Percentiles rank a stretch among this genome's conserved stretches.
Conservation (phyloP, 2,797 vertebrate genomes). For the Alca torda region DNA sequence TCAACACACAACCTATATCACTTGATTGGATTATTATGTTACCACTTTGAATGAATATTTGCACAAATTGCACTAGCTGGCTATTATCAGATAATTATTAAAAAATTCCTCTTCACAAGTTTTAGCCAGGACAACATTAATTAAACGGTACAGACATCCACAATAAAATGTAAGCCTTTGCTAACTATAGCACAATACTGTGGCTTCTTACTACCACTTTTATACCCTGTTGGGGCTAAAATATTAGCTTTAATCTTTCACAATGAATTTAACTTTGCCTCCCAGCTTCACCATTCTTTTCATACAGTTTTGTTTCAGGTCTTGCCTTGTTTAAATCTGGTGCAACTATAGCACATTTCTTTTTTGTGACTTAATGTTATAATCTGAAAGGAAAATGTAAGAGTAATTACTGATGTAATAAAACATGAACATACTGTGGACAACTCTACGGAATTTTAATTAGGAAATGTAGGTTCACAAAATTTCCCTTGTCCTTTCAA, state of each 20-base stretch:
- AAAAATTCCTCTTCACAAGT: not conserved
- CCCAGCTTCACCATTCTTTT: not conserved
- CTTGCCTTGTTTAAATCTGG: constrained; percentile 23
- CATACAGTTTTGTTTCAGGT: constrained; percentile 5
- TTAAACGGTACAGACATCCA: not conserved
- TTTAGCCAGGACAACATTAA: constrained; percentile 26
- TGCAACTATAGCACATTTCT: not conserved
- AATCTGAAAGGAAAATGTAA: constrained; percentile 61
- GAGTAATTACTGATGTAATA: constrained; percentile 62
- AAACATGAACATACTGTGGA: constrained; percentile 18
- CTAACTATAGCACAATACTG: not conserved
- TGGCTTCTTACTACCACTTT: not conserved
- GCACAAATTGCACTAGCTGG: constrained; percentile 21
- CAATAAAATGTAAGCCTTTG: not conserved
- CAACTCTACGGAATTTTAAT: constrained; percentile 63
- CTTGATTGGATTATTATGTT: not conserved
- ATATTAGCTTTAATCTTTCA: not conserved
- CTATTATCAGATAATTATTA: constrained; percentile 5
- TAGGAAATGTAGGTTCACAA: constrained; percentile 27
- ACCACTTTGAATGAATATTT: constrained; percentile 36
- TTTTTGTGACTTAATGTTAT: constrained; percentile 26
- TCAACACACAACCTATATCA: not conserved
- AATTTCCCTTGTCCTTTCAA: constrained; percentile 47
- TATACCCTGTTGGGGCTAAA: not conserved
- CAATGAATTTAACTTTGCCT: not conserved